Evolutionary conservation across 1,140 invertebrate species (phyloP), one percentile per base, ranked within the genome.

Genomic region (Luehdorfia chinensis): DNA sequence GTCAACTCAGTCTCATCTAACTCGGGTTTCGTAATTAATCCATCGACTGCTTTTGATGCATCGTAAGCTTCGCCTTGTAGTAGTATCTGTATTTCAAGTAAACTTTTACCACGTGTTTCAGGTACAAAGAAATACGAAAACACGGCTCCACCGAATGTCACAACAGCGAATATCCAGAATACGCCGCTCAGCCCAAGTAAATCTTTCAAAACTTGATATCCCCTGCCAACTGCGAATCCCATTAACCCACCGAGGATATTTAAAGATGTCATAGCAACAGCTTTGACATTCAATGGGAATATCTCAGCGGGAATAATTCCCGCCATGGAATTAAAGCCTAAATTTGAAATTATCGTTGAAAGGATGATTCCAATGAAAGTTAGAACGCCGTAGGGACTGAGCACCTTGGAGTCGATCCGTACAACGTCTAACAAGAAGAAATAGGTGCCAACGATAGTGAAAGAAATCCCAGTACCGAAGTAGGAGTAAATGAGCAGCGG

Each of bases 81-180:
- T 7, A 74, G 50, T 4, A 88, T 64, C 47, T 91, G 90, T 50
- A 94, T 92, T 53, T 94, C 91, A 27, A 91, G 80, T 27, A 94
- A 73, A 13, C 87, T 90, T 63, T 90, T 92, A 0, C 91, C 91
- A 61, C 91, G 93, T 0, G 93, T 94, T 69, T 94, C 93, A 0
- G 93, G 93, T 0, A 94, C 89, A 36, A 88, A 64, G 8, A 91
- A 87, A 21, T 59, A 54, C 1, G 88, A 87, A 50, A 94, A 91
- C 1, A 84, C 21, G 6, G 86, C 74, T 0, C 90, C 90, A 0
- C 74, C 2, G 2, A 88, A 66, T 4, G 88, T 84, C 6, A 86
- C 67, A 1, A 51, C 11, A 0, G 86, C 80, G 37, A 89, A 91
- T 45, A 88, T 75, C 52, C 77, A 87, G 39, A 91, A 90, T 0